Conservation (phyloP, 2,113 vertebrate genomes). For the Zosterops hypoxanthus region DNA sequence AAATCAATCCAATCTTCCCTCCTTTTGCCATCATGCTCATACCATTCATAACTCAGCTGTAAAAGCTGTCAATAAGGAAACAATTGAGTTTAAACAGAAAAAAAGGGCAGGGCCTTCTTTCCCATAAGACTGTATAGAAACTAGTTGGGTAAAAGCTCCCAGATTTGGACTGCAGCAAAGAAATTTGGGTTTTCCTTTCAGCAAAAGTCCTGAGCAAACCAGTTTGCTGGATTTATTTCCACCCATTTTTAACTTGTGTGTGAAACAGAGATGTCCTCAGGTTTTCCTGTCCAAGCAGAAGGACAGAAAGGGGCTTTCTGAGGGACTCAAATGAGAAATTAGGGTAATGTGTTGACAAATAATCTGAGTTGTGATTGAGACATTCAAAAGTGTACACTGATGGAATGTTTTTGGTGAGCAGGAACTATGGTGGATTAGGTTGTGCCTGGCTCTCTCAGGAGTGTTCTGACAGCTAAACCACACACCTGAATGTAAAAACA, state of each 20-base stretch:
- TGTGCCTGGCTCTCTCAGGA: background rate
- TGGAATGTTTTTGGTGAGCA: background rate
- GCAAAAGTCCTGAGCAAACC: background rate
- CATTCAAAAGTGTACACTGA: background rate
- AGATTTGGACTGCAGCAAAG: background rate
- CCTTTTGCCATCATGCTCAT: background rate
- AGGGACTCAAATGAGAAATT: background rate
- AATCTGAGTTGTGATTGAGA: background rate
- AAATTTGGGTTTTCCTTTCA: background rate
- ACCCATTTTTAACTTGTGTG: background rate
- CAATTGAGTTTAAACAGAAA: background rate
- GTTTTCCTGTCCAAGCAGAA: background rate
- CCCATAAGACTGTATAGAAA: background rate
- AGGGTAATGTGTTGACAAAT: background rate
- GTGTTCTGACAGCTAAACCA: background rate
- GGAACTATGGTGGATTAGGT: background rate
- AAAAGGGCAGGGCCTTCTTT: background rate
- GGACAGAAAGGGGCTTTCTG: background rate
- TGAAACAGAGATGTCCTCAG: background rate
- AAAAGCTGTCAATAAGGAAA: background rate
- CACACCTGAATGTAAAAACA: background rate
- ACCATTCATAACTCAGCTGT: background rate
- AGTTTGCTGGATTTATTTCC: background rate
- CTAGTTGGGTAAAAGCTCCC: background rate
- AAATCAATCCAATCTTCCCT: background rate